Percentiles rank a stretch among this genome's conserved stretches.
These are phyloP conservation scores for Telmatochromis sp. DNA, from an alignment of 2,113 vertebrate genomes.

Conservation along the genomic window DNA sequence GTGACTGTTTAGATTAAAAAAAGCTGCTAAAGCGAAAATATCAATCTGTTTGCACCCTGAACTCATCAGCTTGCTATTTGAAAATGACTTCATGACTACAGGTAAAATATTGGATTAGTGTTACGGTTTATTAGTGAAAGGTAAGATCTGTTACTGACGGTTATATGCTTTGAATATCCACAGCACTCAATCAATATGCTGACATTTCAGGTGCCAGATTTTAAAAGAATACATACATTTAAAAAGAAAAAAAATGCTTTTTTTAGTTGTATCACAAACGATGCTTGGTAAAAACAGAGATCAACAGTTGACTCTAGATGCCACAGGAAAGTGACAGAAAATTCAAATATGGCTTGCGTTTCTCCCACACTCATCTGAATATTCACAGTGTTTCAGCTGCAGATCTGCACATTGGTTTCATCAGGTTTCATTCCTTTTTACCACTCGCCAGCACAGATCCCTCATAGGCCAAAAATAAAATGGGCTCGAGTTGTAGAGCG, in stretches of 20 bases:
- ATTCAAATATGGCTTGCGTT: background rate
- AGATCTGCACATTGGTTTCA: slow-evolving; percentile 16
- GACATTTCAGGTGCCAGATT: background rate
- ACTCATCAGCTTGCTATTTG: background rate
- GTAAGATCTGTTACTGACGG: background rate
- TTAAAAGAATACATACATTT: background rate
- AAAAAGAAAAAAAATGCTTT: background rate
- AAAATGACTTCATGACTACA: background rate
- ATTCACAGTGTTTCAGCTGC: background rate
- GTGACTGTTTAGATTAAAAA: background rate
- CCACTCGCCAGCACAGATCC: slow-evolving; percentile 15
- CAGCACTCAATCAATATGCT: background rate
- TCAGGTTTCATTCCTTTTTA: slow-evolving; percentile 42
- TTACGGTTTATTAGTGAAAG: background rate
- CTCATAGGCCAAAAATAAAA: slow-evolving; percentile 52
- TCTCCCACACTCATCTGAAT: background rate
- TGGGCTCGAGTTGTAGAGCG: slow-evolving; percentile 12
- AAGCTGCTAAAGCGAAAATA: background rate
- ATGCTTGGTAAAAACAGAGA: background rate
- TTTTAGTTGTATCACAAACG: background rate
- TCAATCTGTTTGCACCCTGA: background rate
- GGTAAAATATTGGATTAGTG: background rate
- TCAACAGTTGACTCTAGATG: background rate
- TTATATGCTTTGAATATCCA: background rate
- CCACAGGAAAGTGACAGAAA: background rate